phyloP scores from a whole-genome alignment of 2,888 invertebrate species.

The Tipula unca region DNA sequence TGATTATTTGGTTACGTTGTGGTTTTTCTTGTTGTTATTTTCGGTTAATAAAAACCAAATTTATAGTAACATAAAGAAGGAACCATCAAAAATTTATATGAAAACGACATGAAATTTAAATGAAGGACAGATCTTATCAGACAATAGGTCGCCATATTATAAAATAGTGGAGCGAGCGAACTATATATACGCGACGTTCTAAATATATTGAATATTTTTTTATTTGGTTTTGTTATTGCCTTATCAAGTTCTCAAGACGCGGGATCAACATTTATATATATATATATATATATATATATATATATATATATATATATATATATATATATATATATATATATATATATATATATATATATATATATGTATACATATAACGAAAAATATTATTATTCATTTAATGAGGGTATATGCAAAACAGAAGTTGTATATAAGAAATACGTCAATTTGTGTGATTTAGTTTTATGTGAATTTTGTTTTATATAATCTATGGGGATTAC shows the following conservation, averaged over 20 bases:
- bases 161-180: neutral
- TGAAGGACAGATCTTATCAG: constrained; percentile 18
- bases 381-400: neutral
- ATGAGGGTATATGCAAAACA: constrained; percentile 18
- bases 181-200: neutral
- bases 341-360: no score
- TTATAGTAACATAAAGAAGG: neutral
- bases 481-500: no score
- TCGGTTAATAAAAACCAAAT: constrained; percentile 1
- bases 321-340: no score
- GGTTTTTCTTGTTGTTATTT: neutral
- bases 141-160: constrained; percentile 18
- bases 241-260: neutral
- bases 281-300: no score
- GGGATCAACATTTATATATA: neutral
- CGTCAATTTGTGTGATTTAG: constrained; percentile 16
- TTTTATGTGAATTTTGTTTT: neutral
- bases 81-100: constrained; percentile 15
- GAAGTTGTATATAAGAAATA: constrained; percentile 17
- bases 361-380: neutral
- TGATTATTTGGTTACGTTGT: neutral
- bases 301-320: no score
- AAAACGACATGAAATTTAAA: constrained; percentile 15
- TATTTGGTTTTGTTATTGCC: neutral
- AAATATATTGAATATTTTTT: neutral